phyloP scores from a whole-genome alignment of 2,888 invertebrate genomes.

The Macaria liturata region DNA sequence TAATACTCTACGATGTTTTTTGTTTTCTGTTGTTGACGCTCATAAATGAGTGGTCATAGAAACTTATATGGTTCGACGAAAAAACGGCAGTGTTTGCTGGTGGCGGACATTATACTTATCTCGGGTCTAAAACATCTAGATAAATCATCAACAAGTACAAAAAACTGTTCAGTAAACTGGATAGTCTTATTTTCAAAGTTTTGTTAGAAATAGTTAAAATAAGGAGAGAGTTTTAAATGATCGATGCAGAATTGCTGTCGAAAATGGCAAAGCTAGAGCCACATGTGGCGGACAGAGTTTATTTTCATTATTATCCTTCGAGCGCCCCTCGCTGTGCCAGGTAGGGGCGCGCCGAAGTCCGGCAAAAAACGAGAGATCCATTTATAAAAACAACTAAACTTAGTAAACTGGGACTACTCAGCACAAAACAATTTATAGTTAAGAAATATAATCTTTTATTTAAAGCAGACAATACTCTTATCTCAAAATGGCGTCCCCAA shows the following conservation, averaged over 20 bases:
- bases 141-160: too few species aligned
- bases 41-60: conserved; percentile 75
- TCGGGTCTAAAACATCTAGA: too few species aligned
- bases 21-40: conserved; percentile 76
- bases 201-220: too few species aligned
- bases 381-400: conserved; percentile 17
- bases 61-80: conserved; percentile 56
- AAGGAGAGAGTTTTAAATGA: background rate
- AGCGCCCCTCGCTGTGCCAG: conserved; percentile 60
- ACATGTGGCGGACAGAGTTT: conserved; percentile 54
- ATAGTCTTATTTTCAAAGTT: too few species aligned
- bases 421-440: too few species aligned
- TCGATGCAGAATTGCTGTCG: conserved; percentile 26
- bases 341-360: conserved; percentile 43
- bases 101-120: too few species aligned
- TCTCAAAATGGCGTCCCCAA: too few species aligned
- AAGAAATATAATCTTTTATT: too few species aligned
- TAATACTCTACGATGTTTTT: conserved; percentile 65
- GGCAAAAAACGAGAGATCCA: conserved; percentile 38
- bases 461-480: too few species aligned
- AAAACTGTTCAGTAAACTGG: too few species aligned
- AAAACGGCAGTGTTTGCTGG: conserved; percentile 25
- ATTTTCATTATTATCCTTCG: conserved; percentile 44
- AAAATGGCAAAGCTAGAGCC: conserved; percentile 41
- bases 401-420: too few species aligned